Evolutionary conservation across 2,113 vertebrate species (phyloP).

Genomic region (Puffinus mauretanicus): DNA sequence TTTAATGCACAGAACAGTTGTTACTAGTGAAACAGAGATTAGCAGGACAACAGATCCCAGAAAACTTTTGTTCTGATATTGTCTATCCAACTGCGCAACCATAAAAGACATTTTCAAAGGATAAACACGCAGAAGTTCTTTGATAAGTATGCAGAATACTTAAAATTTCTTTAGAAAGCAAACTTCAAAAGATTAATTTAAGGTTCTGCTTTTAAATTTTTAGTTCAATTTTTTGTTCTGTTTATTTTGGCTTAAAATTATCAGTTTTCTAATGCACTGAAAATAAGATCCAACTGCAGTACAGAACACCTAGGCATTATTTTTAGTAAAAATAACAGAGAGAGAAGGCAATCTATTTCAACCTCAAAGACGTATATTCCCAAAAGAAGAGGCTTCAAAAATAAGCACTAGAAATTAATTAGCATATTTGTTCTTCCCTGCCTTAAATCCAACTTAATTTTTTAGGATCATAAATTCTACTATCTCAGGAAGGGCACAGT

Average conservation of each 20-base stretch:
- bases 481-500: not conserved
- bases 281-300: not conserved
- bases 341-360: not conserved
- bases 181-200: not conserved
- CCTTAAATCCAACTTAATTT: not conserved
- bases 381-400: not conserved
- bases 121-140: not conserved
- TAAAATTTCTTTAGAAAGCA: not conserved
- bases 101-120: not conserved
- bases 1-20: not conserved
- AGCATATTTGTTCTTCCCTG: not conserved
- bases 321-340: not conserved
- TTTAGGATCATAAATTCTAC: not conserved
- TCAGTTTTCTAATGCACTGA: not conserved
- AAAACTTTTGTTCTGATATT: not conserved
- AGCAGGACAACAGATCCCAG: not conserved
- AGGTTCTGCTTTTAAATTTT: not conserved
- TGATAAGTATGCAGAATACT: not conserved
- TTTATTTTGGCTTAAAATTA: not conserved
- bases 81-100: not conserved
- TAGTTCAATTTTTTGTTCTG: not conserved
- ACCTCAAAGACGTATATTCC: not conserved
- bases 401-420: not conserved
- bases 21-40: not conserved
- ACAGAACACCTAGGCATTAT: not conserved